phyloP scores from a whole-genome alignment of 1,140 invertebrate species.

The Drosophila parabipectinata region DNA sequence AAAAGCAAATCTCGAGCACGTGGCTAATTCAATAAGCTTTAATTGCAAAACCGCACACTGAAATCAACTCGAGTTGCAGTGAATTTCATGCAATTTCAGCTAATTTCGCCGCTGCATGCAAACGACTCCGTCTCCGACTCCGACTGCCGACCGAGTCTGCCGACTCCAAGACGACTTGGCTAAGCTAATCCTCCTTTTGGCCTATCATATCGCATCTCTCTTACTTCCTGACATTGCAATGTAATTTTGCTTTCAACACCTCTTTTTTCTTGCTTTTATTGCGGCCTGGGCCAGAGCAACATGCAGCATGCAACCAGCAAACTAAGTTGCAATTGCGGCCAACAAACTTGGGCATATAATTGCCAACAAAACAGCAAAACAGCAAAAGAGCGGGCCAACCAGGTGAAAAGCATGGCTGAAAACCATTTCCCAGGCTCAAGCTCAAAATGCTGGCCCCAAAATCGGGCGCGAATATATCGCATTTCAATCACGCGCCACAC shows the following conservation, averaged over 20 bases:
- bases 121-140: conserved; percentile 32
- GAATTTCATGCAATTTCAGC: conserved; percentile 69
- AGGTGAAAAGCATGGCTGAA: conserved; percentile 51
- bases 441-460: conserved; percentile 63
- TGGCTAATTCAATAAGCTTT: conserved; percentile 79
- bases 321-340: conserved; percentile 43
- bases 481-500: conserved; percentile 78
- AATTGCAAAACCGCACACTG: conserved; percentile 65
- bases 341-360: conserved; percentile 71
- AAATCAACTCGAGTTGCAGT: conserved; percentile 62
- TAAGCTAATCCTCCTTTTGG: background rate
- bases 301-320: conserved; percentile 49
- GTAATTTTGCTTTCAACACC: conserved; percentile 83
- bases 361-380: conserved; percentile 64
- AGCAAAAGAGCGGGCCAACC: conserved; percentile 37
- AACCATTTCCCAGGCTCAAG: conserved; percentile 61
- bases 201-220: conserved; percentile 74
- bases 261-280: conserved; percentile 43
- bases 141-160: no score
- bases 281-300: background rate
- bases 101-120: conserved; percentile 77
- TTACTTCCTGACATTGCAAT: conserved; percentile 76
- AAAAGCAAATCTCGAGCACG: conserved; percentile 62
- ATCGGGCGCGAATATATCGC: conserved; percentile 82
- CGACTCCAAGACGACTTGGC: background rate